Conservation (phyloP, 2,888 invertebrate genomes). For the Amorpha juglandis region DNA sequence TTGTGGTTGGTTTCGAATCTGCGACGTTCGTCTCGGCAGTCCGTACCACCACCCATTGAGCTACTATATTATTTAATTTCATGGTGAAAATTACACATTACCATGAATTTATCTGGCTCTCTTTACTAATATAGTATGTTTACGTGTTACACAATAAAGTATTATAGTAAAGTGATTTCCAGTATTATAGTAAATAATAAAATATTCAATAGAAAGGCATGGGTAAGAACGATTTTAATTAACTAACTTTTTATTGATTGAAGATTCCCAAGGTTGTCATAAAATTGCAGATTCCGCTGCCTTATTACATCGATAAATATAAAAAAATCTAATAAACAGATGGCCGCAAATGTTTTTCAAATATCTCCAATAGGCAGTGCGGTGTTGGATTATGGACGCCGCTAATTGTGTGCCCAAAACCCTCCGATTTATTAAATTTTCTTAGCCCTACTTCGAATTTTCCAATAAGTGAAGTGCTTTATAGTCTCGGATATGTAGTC, state of each 20-base stretch:
- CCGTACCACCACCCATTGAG: too few species aligned
- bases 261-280: not conserved
- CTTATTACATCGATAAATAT: not conserved
- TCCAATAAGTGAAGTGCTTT: conserved; percentile 60
- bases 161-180: too few species aligned
- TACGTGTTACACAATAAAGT: too few species aligned
- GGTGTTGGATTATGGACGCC: conserved; percentile 44
- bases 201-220: not conserved
- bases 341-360: conserved; percentile 59
- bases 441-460: conserved; percentile 55
- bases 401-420: conserved; percentile 34
- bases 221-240: not conserved
- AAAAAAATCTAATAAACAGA: conserved; percentile 37
- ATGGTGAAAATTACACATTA: too few species aligned
- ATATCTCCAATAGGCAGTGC: conserved; percentile 61
- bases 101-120: too few species aligned
- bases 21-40: too few species aligned
- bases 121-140: too few species aligned
- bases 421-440: conserved; percentile 62
- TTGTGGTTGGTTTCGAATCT: too few species aligned
- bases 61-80: too few species aligned
- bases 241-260: not conserved
- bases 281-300: not conserved
- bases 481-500: conserved; percentile 33
- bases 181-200: too few species aligned